A percentile compares a stretch with the other conserved stretches of the same genome.
Conservation (phyloP, 2,797 vertebrate species). For the Denticeps clupeoides region DNA sequence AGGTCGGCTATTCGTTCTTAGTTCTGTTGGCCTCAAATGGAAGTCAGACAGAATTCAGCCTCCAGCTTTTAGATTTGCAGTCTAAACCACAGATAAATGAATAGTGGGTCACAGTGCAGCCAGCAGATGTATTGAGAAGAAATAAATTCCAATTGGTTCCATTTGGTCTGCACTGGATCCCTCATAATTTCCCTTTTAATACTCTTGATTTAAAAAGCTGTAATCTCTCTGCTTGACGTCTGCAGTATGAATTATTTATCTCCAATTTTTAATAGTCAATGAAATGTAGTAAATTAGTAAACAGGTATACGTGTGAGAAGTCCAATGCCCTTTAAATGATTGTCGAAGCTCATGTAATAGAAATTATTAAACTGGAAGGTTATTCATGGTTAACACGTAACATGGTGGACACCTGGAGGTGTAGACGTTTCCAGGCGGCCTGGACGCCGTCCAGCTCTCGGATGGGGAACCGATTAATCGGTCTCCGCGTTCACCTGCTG, state of each 20-base stretch:
- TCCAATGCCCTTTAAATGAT: no score
- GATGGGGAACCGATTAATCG: constrained; percentile 44
- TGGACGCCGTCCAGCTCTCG: constrained; percentile 41
- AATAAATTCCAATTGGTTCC: no score
- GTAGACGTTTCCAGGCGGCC: constrained; percentile 6
- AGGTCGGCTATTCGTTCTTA: neutral
- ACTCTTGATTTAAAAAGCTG: no score
- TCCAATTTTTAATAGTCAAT: no score
- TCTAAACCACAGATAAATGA: no score
- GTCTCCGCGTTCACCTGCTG: constrained; percentile 56
- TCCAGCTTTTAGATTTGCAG: neutral
- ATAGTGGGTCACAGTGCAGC: neutral
- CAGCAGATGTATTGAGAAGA: neutral
- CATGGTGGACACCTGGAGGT: constrained; percentile 14
- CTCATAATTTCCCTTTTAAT: no score
- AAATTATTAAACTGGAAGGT: neutral
- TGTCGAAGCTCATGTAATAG: neutral
- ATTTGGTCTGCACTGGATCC: no score
- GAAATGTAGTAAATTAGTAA: no score
- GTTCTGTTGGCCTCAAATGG: neutral
- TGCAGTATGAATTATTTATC: no score
- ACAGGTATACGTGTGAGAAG: no score
- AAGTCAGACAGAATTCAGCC: neutral
- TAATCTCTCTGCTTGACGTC: no score
- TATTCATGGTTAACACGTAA: constrained; percentile 32